Evolutionary conservation across 2,113 vertebrate genomes (phyloP).

Genomic region (Leucopternis melanops): DNA sequence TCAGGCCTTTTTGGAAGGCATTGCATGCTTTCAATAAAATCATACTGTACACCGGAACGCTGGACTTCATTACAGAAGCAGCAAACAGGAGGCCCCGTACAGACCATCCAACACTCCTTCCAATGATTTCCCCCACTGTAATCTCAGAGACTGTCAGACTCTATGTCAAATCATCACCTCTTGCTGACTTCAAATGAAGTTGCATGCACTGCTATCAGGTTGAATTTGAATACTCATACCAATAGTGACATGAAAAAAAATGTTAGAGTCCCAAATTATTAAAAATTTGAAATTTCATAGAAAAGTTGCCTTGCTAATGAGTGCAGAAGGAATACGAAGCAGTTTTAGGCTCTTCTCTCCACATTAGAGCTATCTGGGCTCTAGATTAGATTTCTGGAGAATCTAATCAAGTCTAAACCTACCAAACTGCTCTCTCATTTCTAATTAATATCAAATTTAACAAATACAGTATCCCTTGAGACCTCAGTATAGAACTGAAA

Average conservation of each 20-base stretch:
- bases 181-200: not conserved
- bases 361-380: not conserved
- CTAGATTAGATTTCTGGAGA: not conserved
- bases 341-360: not conserved
- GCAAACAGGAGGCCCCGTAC: not conserved
- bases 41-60: not conserved
- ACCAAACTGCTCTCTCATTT: not conserved
- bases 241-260: not conserved
- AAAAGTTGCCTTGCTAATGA: not conserved
- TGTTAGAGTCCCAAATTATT: not conserved
- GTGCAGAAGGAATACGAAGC: not conserved
- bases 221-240: not conserved
- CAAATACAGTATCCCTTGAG: not conserved
- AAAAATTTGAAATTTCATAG: not conserved
- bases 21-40: not conserved
- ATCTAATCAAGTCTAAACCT: not conserved
- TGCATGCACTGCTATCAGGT: not conserved
- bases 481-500: not conserved
- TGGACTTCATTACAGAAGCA: not conserved
- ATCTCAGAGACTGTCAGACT: not conserved
- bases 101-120: not conserved
- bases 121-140: not conserved
- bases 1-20: not conserved
- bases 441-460: conserved; percentile 14
- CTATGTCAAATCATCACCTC: not conserved